Base-by-base conservation (phyloP, 1,140 invertebrate species). In the Zophobas morio region DNA sequence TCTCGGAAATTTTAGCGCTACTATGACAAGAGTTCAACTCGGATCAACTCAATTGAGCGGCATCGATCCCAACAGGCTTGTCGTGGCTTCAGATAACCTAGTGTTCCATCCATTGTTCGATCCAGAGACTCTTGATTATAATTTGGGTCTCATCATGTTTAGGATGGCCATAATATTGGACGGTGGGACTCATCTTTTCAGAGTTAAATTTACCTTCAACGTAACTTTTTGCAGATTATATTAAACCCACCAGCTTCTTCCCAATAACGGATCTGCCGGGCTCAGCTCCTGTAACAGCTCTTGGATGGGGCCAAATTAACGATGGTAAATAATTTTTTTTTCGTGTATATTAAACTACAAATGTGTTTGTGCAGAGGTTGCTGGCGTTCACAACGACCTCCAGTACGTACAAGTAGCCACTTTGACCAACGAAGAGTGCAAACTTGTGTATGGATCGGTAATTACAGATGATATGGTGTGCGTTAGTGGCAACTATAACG, bases 241-340 rank as follows among this genome's bases (percentile, higher is more conserved):
- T 66, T 32, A 40, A 33, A 40, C 60, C 60, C 1, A 66, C 60
- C 6, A 66, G 60, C 32, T 66, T 66, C 60, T 66, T 66, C 60
- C 60, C 60, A 40, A 46, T 66, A 1, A 39, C 39, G 1, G 60
- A 66, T 42, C 39, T 66, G n/a, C 60, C 37, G n/a, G 60, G 60
- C 40, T n/a, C 8, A 36, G 60, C 60, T 20, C 37, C 60, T 42
- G 60, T 66, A 6, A 66, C 60, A 42, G 42, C 60, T n/a, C 42
- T 66, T 42, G 60, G 60, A 42, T 66, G 60, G 60, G 60, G 60
- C 2, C 60, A 66, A 42, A 66, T 42, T 20, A 40, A 36, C 33
- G 60, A 66, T 36, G 37, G 60, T 66, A 66, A 40, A 1, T 1
- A 32, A 0, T 20, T 42, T 1, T 3, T 6, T 46, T 6, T 32